These are phyloP conservation scores for Sula dactylatra DNA, from an alignment of 2,113 vertebrate species.

Conservation along the genomic window DNA sequence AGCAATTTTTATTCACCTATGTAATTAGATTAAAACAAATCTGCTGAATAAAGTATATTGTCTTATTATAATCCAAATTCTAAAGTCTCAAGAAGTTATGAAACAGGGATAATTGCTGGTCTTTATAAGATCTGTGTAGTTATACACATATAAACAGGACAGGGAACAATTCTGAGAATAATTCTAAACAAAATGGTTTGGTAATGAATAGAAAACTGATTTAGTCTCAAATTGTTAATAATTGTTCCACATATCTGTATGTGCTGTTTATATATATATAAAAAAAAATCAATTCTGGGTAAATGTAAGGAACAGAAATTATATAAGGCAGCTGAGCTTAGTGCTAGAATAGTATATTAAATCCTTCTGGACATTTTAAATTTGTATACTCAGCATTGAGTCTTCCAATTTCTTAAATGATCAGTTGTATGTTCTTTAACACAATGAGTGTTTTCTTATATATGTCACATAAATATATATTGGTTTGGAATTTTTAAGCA, in stretches of 20 bases:
- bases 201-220: neutral
- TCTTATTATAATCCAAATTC: conserved; percentile 68
- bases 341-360: neutral
- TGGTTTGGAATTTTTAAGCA: neutral
- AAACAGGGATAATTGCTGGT: conserved; percentile 23
- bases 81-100: conserved; percentile 65
- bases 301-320: neutral
- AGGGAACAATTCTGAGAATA: conserved; percentile 12
- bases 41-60: conserved; percentile 77
- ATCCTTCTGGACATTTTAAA: neutral
- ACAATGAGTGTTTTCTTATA: neutral
- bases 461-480: neutral
- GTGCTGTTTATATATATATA: neutral
- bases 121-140: neutral
- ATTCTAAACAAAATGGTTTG: neutral
- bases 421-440: neutral
- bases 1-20: conserved; percentile 80
- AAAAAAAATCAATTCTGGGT: neutral
- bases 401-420: neutral
- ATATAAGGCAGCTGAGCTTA: neutral
- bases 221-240: neutral
- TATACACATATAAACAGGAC: neutral
- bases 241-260: neutral
- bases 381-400: neutral
- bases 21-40: conserved; percentile 83